Conservation (phyloP, 1,140 invertebrate genomes). For the Temnothorax longispinosus region DNA sequence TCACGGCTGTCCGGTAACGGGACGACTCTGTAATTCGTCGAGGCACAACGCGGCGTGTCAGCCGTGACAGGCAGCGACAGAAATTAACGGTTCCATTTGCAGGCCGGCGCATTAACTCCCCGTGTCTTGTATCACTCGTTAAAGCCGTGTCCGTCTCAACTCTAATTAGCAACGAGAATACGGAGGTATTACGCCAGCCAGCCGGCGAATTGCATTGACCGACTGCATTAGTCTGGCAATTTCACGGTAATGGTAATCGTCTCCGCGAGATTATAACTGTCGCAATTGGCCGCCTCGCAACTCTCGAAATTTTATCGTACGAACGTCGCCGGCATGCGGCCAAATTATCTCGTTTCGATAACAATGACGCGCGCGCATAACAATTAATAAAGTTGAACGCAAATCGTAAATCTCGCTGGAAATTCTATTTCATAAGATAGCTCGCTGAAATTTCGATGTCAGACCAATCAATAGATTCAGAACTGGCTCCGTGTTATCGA, state of each 20-base stretch:
- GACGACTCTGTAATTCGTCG: constrained; percentile 13
- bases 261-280: constrained; percentile 68
- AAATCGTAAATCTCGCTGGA: neutral
- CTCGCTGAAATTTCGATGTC: neutral
- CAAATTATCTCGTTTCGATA: constrained; percentile 7
- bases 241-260: constrained; percentile 72
- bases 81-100: constrained; percentile 72
- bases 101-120: constrained; percentile 60
- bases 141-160: constrained; percentile 61
- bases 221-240: constrained; percentile 69
- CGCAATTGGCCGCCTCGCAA: constrained; percentile 47
- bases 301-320: constrained; percentile 5
- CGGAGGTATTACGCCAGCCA: constrained; percentile 48
- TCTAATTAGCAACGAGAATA: constrained; percentile 69
- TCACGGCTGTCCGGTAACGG: neutral
- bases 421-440: neutral
- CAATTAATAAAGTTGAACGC: neutral
- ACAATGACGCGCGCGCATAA: neutral
- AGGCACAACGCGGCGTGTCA: neutral
- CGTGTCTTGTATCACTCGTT: constrained; percentile 69
- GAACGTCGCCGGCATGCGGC: constrained; percentile 11
- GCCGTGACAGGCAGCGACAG: constrained; percentile 45
- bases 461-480: neutral
- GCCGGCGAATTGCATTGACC: constrained; percentile 53
- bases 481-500: neutral